Evolutionary conservation across 2,797 vertebrate genomes (phyloP).

Genomic region (Scyliorhinus canicula): DNA sequence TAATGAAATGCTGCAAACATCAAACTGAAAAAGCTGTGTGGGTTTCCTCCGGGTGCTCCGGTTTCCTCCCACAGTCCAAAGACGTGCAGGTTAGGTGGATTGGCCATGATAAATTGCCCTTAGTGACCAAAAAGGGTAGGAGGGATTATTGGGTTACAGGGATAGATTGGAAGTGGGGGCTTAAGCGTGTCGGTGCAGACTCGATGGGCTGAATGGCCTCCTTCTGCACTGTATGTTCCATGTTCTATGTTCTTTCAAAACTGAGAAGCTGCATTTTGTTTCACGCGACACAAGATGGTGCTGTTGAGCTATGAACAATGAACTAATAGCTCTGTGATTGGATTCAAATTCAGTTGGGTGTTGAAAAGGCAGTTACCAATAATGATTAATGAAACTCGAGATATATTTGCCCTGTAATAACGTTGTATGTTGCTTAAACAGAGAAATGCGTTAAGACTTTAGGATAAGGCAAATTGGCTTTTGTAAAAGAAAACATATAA

Average conservation of each 20-base stretch:
- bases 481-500: neutral
- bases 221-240: too few relatives aligned
- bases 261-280: neutral
- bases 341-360: neutral
- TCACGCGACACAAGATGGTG: neutral
- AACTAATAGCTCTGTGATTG: neutral
- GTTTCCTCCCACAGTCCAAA: too few relatives aligned
- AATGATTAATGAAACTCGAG: neutral
- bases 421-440: neutral
- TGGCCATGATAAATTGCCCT: too few relatives aligned
- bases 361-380: neutral
- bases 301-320: neutral
- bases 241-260: too few relatives aligned
- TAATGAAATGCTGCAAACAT: neutral
- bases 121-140: too few relatives aligned
- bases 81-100: too few relatives aligned
- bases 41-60: too few relatives aligned
- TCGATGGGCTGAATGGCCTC: too few relatives aligned
- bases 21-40: neutral
- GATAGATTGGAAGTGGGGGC: too few relatives aligned
- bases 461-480: neutral
- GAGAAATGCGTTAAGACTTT: neutral
- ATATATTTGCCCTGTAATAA: slow-evolving; percentile 8
- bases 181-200: too few relatives aligned
- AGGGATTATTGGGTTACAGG: too few relatives aligned